Conservation (phyloP, 2,888 invertebrate species). For the Metalampra italica region DNA sequence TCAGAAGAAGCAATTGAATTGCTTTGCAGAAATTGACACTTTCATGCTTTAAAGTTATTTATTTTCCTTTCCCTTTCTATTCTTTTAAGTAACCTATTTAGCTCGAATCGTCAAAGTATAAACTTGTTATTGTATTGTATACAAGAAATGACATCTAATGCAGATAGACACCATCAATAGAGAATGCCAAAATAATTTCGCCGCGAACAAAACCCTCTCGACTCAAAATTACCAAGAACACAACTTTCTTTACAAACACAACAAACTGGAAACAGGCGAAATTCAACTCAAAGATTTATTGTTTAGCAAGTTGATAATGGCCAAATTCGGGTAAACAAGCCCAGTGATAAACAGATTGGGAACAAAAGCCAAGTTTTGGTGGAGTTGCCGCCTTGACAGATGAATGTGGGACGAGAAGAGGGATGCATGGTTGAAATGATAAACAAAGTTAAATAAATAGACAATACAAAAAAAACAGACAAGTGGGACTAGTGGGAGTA, state of each 20-base stretch:
- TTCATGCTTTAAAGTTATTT: too few relatives aligned
- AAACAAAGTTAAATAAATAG: too few relatives aligned
- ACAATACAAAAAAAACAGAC: too few relatives aligned
- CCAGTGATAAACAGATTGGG: conserved; percentile 24
- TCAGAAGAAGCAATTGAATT: too few relatives aligned
- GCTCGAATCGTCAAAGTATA: too few relatives aligned
- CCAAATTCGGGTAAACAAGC: conserved; percentile 6
- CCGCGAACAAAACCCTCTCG: background rate
- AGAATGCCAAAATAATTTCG: background rate
- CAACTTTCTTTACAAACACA: background rate
- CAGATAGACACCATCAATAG: background rate
- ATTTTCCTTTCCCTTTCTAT: too few relatives aligned
- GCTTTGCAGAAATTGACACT: too few relatives aligned
- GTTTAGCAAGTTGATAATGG: conserved; percentile 5
- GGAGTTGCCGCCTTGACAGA: conserved; percentile 11
- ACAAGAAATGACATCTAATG: too few relatives aligned
- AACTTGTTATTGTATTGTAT: too few relatives aligned
- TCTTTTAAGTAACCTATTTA: too few relatives aligned
- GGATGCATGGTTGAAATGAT: too few relatives aligned
- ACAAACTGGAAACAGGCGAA: conserved; percentile 2
- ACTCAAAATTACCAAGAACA: conserved; percentile 1
- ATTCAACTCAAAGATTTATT: conserved; percentile 6
- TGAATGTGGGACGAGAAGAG: background rate
- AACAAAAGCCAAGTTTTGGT: conserved; percentile 20
- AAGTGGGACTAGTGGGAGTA: too few relatives aligned